Evolutionary conservation across 2,797 vertebrate species (phyloP).

Genomic region (Amblyopsis hoosieri): DNA sequence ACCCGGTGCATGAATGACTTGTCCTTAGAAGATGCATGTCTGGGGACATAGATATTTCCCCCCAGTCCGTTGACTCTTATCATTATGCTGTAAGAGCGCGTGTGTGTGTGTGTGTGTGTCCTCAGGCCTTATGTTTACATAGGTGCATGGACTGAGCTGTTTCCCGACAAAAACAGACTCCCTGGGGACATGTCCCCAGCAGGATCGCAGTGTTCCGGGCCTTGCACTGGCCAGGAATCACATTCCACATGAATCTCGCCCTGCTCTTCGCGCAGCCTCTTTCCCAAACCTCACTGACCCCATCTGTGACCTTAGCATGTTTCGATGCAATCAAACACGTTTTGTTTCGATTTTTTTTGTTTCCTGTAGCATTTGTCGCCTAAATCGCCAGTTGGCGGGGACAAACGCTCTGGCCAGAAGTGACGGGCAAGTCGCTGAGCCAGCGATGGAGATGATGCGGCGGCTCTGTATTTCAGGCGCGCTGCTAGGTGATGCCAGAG

Average conservation of each 20-base stretch:
- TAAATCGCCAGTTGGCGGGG: conserved; percentile 28
- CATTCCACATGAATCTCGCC: conserved; percentile 80
- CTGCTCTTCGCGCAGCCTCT: conserved; percentile 71
- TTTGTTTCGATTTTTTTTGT: conserved; percentile 5
- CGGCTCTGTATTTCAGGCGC: conserved; percentile 40
- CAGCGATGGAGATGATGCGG: conserved; percentile 63
- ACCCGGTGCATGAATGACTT: conserved; percentile 36
- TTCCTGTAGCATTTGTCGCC: conserved; percentile 19
- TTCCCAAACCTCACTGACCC: conserved; percentile 79
- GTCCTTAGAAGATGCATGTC: conserved; percentile 41
- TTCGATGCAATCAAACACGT: conserved; percentile 48
- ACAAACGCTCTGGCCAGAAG: conserved; percentile 48
- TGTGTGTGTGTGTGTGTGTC: conserved; percentile 53
- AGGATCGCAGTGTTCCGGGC: conserved; percentile 71
- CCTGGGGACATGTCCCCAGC: conserved; percentile 80
- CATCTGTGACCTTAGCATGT: conserved; percentile 61
- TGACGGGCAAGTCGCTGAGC: conserved; percentile 52
- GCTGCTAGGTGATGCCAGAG: conserved; percentile 37
- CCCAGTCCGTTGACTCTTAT: conserved; percentile 52
- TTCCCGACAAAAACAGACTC: conserved; percentile 83
- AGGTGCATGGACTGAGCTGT: conserved; percentile 81
- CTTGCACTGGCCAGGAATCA: conserved; percentile 79
- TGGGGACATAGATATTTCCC: conserved; percentile 45
- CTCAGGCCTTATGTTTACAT: conserved; percentile 80
- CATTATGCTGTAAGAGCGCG: conserved; percentile 49